Base-by-base conservation (phyloP, 2,113 vertebrate species). In the Elephas maximus region DNA sequence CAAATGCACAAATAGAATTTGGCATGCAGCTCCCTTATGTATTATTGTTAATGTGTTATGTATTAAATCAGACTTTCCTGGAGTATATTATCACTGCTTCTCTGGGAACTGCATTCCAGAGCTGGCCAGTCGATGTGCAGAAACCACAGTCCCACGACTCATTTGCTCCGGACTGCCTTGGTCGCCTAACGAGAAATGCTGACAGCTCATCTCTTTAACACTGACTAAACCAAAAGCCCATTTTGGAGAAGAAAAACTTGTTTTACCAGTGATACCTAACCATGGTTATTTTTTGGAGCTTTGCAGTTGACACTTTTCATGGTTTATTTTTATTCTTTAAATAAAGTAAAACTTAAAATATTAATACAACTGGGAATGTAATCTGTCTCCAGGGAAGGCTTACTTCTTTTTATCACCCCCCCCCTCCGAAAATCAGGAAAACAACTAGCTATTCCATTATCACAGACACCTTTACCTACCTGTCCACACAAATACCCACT, bases 341-440 rank as follows among this genome's bases (percentile, higher is more conserved):
- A 88, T 17, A 92, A 37, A 86, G 51, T 87, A 12, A 90, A 91
- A 74, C 2, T n/a, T 85, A 71, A 87, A 71, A 30, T 83, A 69
- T 45, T 30, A 65, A 21, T 81, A 63, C 51, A 48, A 62, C 10
- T 94, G 62, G 67, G 80, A 93, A 84, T 33, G 14, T 3, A 88
- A 28, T 76, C 63, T 88, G 23, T 78, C 6, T 60, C 48, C 28
- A 67, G 67, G 37, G 51, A 95, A 85, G 45, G 5, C 67, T 69
- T 76, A 51, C 57, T n/a, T 85, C 71, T 65, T 87, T 45, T 89
- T 82, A 45, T 44, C 30, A 17, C 65, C 60, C 4, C 86, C 73
- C 12, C 48, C 11, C 57, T 11, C 81, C 82, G 44, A 93, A 92
- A 89, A 84, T 86, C 73, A 85, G 51, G 69, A 86, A 84, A 95